These are phyloP conservation scores for Trissolcus japonicus DNA, from an alignment of 2,888 invertebrate genomes.

Conservation along the genomic window DNA sequence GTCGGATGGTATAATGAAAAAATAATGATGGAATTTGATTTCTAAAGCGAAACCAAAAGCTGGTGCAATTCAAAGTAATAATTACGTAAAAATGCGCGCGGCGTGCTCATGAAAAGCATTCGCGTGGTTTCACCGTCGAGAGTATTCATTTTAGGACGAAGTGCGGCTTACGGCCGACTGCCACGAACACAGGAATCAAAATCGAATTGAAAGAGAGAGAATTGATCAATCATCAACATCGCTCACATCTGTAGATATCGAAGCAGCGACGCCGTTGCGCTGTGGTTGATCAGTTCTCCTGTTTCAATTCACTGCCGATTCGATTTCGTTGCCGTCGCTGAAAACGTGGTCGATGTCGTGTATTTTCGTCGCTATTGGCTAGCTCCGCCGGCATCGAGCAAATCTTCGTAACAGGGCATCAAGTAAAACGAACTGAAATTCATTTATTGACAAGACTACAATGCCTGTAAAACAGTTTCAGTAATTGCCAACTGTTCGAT, in stretches of 20 bases:
- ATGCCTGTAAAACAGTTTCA: conserved; percentile 43
- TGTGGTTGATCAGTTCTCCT: conserved; percentile 58
- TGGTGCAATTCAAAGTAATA: conserved; percentile 17
- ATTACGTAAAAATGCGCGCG: conserved; percentile 43
- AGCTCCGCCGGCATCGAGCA: conserved; percentile 36
- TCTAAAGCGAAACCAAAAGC: too few relatives aligned
- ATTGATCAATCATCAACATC: conserved; percentile 57
- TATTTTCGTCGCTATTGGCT: conserved; percentile 48
- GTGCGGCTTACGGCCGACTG: conserved; percentile 18
- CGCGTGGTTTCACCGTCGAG: conserved; percentile 43
- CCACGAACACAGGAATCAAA: conserved; percentile 44
- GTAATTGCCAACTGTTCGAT: conserved; percentile 43
- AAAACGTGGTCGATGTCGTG: conserved; percentile 47
- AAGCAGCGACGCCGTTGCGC: conserved; percentile 34
- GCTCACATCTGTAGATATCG: conserved; percentile 50
- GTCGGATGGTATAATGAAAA: too few relatives aligned
- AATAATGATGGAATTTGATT: too few relatives aligned
- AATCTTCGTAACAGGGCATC: conserved; percentile 46
- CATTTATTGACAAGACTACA: conserved; percentile 49
- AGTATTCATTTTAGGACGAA: conserved; percentile 41
- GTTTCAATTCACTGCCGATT: conserved; percentile 57
- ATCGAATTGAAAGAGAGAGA: conserved; percentile 56
- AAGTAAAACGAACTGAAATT: conserved; percentile 53
- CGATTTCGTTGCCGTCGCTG: conserved; percentile 53
- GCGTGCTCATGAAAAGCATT: conserved; percentile 43